phyloP scores from a whole-genome alignment of 2,888 invertebrate species.

The Melanostoma mellinum region DNA sequence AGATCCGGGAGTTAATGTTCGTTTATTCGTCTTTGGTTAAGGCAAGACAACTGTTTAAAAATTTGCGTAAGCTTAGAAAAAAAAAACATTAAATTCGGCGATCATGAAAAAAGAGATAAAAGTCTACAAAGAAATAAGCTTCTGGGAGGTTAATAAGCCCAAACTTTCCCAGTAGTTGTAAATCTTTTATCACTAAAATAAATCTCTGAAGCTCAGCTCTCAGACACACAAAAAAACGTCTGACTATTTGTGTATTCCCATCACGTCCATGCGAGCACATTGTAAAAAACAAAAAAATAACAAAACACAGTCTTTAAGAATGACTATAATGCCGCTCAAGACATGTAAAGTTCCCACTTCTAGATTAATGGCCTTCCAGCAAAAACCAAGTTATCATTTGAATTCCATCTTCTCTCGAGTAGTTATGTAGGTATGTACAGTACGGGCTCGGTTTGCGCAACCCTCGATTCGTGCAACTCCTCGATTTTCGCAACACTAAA shows the following conservation, averaged over 20 bases:
- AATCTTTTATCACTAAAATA: not conserved
- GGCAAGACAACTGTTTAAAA: not conserved
- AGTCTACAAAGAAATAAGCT: not conserved
- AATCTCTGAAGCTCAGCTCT: not conserved
- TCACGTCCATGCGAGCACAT: slow-evolving; percentile 29
- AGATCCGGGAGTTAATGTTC: no score
- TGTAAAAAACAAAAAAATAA: slow-evolving; percentile 8
- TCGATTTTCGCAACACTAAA: slow-evolving; percentile 4
- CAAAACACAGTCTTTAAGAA: not conserved
- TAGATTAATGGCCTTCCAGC: slow-evolving; percentile 42
- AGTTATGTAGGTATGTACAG: not conserved
- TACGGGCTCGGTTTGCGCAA: not conserved
- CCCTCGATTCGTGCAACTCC: not conserved
- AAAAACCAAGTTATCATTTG: slow-evolving; percentile 32
- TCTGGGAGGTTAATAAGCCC: not conserved
- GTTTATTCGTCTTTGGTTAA: not conserved
- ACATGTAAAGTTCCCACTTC: not conserved
- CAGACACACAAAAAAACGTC: slow-evolving; percentile 26
- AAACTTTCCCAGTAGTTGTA: not conserved
- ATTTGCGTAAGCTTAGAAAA: no score
- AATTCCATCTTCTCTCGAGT: slow-evolving; percentile 39
- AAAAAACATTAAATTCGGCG: not conserved
- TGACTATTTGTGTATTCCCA: slow-evolving; percentile 49
- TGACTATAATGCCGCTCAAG: not conserved
- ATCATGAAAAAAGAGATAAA: not conserved